Evolutionary conservation across 2,113 vertebrate species (phyloP).

Genomic region (Platysternon megacephalum): DNA sequence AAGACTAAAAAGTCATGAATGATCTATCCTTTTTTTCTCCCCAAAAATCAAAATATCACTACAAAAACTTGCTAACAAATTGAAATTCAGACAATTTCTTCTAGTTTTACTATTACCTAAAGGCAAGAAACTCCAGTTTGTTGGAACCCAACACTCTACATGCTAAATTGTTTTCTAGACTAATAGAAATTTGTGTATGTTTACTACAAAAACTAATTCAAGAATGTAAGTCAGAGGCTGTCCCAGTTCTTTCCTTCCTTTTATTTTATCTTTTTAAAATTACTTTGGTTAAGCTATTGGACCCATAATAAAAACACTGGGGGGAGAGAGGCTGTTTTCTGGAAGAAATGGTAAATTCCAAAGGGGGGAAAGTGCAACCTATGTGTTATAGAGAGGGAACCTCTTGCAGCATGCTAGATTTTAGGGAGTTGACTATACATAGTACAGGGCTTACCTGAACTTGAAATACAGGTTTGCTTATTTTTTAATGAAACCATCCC

Average conservation of each 20-base stretch:
- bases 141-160: neutral
- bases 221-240: neutral
- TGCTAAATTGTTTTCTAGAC: neutral
- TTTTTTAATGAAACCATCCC: neutral
- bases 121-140: neutral
- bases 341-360: neutral
- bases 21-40: neutral
- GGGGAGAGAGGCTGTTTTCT: neutral
- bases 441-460: neutral
- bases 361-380: neutral
- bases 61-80: neutral
- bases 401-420: neutral
- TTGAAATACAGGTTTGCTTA: neutral
- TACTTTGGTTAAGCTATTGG: neutral
- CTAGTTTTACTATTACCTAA: neutral
- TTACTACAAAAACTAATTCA: neutral
- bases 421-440: neutral
- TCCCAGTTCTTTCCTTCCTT: neutral
- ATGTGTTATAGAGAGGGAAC: neutral
- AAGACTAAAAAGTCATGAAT: neutral
- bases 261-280: neutral
- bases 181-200: neutral
- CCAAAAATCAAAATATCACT: neutral
- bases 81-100: neutral
- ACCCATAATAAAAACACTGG: neutral